A percentile compares a stretch with the other conserved stretches of the same genome.
phyloP scores from a whole-genome alignment of 2,797 vertebrate species.

The Carcharodon carcharias region DNA sequence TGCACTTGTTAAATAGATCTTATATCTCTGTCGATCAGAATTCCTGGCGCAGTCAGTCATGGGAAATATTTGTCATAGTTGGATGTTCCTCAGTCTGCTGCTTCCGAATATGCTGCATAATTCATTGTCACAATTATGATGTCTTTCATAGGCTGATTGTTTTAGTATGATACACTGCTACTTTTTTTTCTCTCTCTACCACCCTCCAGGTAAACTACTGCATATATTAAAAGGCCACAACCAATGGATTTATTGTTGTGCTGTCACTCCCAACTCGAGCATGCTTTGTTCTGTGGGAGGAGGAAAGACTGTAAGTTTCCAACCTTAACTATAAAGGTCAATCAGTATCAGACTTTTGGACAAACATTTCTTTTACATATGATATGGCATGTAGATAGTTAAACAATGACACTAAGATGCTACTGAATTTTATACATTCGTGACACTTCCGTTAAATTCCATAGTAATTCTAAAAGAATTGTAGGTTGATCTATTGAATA shows the following conservation, averaged over 20 bases:
- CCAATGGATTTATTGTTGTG: slow-evolving; percentile 88
- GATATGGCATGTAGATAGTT: neutral
- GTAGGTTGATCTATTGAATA: neutral
- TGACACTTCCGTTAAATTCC: neutral
- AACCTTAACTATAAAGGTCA: neutral
- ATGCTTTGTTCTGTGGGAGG: slow-evolving; percentile 86
- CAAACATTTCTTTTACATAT: neutral
- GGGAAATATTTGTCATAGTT: neutral
- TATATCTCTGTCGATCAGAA: neutral
- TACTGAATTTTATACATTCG: neutral
- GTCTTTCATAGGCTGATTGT: neutral
- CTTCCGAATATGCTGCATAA: neutral
- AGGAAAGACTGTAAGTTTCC: slow-evolving; percentile 71
- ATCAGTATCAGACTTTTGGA: neutral
- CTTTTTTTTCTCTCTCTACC: neutral
- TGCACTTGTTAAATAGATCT: neutral
- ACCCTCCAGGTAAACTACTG: slow-evolving; percentile 67
- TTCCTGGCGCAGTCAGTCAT: neutral
- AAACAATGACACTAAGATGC: neutral
- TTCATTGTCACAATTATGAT: neutral
- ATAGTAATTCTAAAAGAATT: neutral
- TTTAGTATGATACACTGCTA: neutral
- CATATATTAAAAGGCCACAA: slow-evolving; percentile 80
- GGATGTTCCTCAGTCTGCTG: neutral
- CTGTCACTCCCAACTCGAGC: slow-evolving; percentile 84